These are phyloP conservation scores for Sarcophaga peregrina DNA, from an alignment of 1,140 invertebrate genomes.

Conservation along the genomic window DNA sequence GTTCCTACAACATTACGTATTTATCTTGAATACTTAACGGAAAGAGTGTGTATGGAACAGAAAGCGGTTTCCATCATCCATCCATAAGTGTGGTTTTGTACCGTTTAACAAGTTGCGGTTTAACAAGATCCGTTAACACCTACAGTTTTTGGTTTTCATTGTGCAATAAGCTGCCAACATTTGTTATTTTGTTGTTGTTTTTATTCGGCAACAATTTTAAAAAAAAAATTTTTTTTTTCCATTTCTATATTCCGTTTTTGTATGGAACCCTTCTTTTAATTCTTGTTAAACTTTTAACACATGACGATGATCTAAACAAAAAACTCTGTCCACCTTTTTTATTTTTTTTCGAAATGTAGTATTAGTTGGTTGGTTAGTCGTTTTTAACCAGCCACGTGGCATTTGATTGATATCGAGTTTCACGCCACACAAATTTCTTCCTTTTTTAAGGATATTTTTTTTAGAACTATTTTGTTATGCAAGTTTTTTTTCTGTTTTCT, in stretches of 20 bases:
- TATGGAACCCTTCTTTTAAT: constrained; percentile 5
- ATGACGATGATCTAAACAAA: background rate
- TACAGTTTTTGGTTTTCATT: background rate
- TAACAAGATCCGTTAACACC: constrained; percentile 21
- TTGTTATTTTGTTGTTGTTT: background rate
- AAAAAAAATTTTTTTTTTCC: no score
- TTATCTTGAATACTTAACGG: background rate
- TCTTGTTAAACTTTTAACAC: background rate
- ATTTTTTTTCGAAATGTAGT: no score
- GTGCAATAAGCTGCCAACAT: background rate
- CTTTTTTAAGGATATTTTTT: background rate
- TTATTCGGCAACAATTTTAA: no score
- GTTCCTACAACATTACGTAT: background rate
- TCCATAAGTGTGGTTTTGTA: background rate
- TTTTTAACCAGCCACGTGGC: constrained; percentile 29
- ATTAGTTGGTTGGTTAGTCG: no score
- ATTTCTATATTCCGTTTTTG: no score
- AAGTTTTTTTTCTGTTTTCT: background rate
- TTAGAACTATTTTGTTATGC: background rate
- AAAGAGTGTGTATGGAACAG: background rate
- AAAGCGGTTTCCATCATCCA: background rate
- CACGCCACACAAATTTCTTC: constrained; percentile 34
- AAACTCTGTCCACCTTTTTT: background rate
- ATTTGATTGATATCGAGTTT: constrained; percentile 36
- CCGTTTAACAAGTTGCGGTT: constrained; percentile 21